Base-by-base conservation (phyloP, 1,140 invertebrate genomes). In the Sweltsa coloradensis region DNA sequence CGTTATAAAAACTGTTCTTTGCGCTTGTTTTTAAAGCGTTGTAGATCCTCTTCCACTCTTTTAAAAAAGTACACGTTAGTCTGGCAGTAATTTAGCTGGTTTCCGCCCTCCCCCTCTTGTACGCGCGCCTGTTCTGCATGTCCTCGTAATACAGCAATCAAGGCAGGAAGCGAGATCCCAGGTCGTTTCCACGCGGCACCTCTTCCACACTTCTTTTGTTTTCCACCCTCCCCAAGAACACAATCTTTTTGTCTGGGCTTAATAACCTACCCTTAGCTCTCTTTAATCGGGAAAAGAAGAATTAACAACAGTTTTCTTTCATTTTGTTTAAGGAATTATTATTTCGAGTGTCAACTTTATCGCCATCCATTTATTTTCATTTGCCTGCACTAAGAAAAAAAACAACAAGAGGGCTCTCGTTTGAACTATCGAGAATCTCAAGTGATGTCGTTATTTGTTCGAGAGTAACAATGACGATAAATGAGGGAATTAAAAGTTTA, bases 301-400 rank as follows among this genome's bases (percentile, higher is more conserved):
- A 34, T 45, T 45, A 45, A 45, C 26, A 45, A 45, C 43, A 45
- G 23, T 31, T 45, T 45, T 31, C 25, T 45, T 45, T 45, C 43
- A n/a, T 45, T 45, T 45, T 27, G n/a, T 34, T 34, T 22, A 34
- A 31, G 43, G 34, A 45, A 45, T 45, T 45, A 45, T 45, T 45
- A 45, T 34, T 45, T 45, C 43, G 31, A 45, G 43, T 45, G 43
- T 45, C 43, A 45, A 45, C 43, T 45, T 45, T 45, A 45, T 45
- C 31, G 43, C 34, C 27, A 6, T 14, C 27, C 43, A 45, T 45
- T 45, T 45, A 45, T 45, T 45, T 45, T 45, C 43, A 45, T 45
- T 45, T 45, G 43, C 27, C 34, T 21, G 29, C 26, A n/a, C 14
- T n/a, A n/a, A 11, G 14, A 9, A 40, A 40, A 40, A 40, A 19